These are phyloP conservation scores for Galaxias olidus DNA, from an alignment of 2,797 vertebrate species.

Conservation along the genomic window DNA sequence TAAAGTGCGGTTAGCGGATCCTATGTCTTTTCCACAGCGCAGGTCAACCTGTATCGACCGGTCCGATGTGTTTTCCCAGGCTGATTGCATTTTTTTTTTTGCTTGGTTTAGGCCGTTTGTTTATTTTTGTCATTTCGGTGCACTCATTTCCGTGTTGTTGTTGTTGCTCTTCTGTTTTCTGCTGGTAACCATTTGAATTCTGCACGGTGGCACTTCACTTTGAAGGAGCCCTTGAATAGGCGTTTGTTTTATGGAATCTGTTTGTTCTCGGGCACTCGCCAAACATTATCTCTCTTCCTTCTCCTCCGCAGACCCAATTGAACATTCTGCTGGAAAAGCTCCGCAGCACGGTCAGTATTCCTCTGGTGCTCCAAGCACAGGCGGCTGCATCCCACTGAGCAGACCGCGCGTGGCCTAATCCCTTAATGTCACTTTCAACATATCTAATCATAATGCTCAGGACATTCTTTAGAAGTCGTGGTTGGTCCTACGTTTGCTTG, in stretches of 20 bases:
- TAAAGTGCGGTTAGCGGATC: constrained; percentile 25
- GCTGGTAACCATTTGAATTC: neutral
- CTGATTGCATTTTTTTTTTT: too few relatives aligned
- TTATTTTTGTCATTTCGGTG: neutral
- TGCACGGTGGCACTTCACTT: neutral
- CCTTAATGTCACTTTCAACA: too few relatives aligned
- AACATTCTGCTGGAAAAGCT: constrained; percentile 96
- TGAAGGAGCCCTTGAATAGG: constrained; percentile 6
- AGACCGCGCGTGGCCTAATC: too few relatives aligned
- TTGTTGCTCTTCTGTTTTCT: neutral
- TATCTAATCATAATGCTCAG: too few relatives aligned
- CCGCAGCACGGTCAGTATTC: constrained; percentile 90
- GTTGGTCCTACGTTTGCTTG: too few relatives aligned
- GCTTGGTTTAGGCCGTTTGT: too few relatives aligned
- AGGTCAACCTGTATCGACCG: neutral
- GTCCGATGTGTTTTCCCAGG: too few relatives aligned
- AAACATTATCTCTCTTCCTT: neutral
- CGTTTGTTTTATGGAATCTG: neutral
- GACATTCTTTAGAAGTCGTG: too few relatives aligned
- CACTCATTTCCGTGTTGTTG: constrained; percentile 6
- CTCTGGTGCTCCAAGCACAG: neutral
- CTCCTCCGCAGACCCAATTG: constrained; percentile 85
- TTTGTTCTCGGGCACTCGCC: neutral
- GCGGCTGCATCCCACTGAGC: neutral
- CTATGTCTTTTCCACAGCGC: constrained; percentile 8